Percentiles rank a stretch among this genome's conserved stretches.
Conservation (phyloP, 1,140 invertebrate species). For the Drosophila nigrodunni region DNA sequence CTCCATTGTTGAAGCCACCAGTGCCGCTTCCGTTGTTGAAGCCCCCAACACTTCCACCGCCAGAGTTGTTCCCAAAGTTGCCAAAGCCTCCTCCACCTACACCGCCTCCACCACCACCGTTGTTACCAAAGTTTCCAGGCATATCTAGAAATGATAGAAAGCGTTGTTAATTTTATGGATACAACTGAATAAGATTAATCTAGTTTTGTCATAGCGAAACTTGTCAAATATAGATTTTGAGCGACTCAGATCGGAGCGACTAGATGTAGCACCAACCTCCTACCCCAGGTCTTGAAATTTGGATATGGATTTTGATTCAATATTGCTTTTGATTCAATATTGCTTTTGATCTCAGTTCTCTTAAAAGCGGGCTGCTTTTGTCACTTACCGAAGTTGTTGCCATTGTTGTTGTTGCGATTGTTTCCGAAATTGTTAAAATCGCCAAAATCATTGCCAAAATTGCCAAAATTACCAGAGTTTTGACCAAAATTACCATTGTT, state of each 20-base stretch:
- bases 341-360: background rate
- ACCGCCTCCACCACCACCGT: conserved; percentile 53
- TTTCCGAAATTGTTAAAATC: conserved; percentile 71
- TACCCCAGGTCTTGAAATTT: background rate
- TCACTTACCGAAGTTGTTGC: conserved; percentile 54
- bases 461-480: conserved; percentile 65
- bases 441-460: conserved; percentile 73
- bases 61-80: conserved; percentile 58
- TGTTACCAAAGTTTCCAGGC: conserved; percentile 56
- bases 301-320: conserved; percentile 4
- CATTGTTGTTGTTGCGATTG: conserved; percentile 54
- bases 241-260: background rate
- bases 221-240: background rate
- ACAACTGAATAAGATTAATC: background rate
- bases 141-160: conserved; percentile 20
- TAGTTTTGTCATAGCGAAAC: background rate
- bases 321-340: background rate
- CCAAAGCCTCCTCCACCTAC: conserved; percentile 53
- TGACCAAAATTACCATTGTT: conserved; percentile 61
- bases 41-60: conserved; percentile 35
- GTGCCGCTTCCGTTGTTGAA: conserved; percentile 60
- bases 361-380: background rate
- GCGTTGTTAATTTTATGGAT: background rate
- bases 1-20: conserved; percentile 43
- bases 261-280: background rate